Percentiles rank a stretch among this genome's conserved stretches.
These are phyloP conservation scores for Centrocercus urophasianus DNA, from an alignment of 2,113 vertebrate species.

Conservation along the genomic window DNA sequence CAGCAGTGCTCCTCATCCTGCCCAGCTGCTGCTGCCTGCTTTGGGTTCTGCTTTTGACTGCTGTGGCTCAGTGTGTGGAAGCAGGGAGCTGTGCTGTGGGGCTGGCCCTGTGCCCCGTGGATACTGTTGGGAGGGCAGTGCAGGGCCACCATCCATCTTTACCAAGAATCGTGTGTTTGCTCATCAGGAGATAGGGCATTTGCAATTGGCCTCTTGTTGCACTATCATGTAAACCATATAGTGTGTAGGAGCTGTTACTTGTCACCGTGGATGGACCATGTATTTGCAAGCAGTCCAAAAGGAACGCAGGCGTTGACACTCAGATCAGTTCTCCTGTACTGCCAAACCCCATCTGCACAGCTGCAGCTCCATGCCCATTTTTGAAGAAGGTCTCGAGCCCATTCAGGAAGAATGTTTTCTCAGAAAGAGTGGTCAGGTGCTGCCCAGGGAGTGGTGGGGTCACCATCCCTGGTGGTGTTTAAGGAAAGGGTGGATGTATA, in stretches of 20 bases:
- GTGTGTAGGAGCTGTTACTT: accelerated
- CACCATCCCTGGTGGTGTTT: too few species aligned
- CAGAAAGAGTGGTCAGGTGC: too few species aligned
- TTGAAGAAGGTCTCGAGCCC: accelerated
- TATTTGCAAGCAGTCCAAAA: not conserved
- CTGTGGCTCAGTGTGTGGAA: accelerated
- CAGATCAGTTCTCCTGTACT: not conserved
- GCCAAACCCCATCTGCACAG: not conserved
- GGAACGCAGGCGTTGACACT: not conserved
- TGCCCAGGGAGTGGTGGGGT: too few species aligned
- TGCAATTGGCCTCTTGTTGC: not conserved
- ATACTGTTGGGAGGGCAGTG: accelerated
- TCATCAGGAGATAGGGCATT: not conserved
- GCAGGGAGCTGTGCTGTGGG: not conserved
- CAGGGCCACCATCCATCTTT: not conserved
- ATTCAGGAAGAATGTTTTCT: too few species aligned
- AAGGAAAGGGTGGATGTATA: too few species aligned
- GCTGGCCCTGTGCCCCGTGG: not conserved
- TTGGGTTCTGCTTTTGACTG: not conserved
- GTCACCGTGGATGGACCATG: not conserved
- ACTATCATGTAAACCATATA: accelerated
- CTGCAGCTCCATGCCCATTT: not conserved
- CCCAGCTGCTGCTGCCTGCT: not conserved
- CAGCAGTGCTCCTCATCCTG: accelerated
- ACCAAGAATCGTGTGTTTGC: not conserved